A percentile compares a stretch with the other conserved stretches of the same genome.
Evolutionary conservation across 1,140 invertebrate species (phyloP).

Genomic region (Ceratina australensis): DNA sequence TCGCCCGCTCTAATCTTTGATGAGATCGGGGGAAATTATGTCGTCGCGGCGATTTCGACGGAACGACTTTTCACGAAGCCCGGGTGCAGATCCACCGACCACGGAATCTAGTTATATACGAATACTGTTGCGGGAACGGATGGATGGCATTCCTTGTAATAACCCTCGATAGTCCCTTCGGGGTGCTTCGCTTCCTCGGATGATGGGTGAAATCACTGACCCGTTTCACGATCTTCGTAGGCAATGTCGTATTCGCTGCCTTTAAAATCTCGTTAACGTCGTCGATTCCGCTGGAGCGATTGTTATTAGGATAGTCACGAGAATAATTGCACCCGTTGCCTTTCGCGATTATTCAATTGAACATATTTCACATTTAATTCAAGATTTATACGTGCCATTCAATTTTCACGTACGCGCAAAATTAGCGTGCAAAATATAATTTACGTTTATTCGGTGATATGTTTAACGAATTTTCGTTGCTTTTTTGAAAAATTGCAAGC

Average conservation of each 20-base stretch:
- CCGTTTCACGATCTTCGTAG: constrained; percentile 28
- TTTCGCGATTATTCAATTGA: not conserved
- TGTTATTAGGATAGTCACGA: not conserved
- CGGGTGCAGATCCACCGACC: not conserved
- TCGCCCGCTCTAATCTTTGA: constrained; percentile 37
- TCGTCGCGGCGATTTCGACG: constrained; percentile 38
- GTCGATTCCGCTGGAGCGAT: not conserved
- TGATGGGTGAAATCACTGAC: constrained; percentile 22
- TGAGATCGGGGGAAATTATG: constrained; percentile 60
- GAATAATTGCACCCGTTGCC: too few relatives aligned
- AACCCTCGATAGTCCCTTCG: constrained; percentile 41
- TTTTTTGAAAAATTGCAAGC: not conserved
- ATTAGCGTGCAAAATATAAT: too few relatives aligned
- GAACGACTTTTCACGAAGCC: constrained; percentile 33
- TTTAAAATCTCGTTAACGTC: constrained; percentile 33
- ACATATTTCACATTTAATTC: too few relatives aligned
- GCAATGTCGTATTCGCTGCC: constrained; percentile 20
- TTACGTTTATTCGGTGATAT: too few relatives aligned
- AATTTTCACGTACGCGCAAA: too few relatives aligned
- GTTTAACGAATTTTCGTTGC: too few relatives aligned
- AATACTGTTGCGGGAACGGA: constrained; percentile 9
- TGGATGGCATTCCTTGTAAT: constrained; percentile 35
- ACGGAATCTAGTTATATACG: constrained; percentile 32
- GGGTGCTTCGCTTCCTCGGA: constrained; percentile 26
- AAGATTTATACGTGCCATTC: too few relatives aligned